Conservation (phyloP, 1,140 invertebrate genomes). For the Brachionus calyciflorus region DNA sequence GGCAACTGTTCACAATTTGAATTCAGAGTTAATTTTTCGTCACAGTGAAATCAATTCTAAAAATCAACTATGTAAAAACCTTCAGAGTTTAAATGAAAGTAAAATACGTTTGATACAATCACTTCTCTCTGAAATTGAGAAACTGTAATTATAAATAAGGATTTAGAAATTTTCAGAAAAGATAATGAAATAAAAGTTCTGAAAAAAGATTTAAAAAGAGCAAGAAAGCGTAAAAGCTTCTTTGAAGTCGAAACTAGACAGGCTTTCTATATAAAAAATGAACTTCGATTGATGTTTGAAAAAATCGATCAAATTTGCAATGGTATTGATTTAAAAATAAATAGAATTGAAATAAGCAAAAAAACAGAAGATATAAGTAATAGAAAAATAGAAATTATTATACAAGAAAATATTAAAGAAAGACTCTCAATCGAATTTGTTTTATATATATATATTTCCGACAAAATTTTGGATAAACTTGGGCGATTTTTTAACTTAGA, state of each 20-base stretch:
- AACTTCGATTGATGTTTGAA: background rate
- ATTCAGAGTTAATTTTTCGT: background rate
- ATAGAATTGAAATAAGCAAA: background rate
- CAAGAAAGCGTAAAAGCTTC: background rate
- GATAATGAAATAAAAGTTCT: background rate
- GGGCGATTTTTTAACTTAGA: background rate
- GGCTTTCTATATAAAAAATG: background rate
- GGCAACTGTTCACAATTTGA: background rate
- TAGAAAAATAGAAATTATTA: background rate
- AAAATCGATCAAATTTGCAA: background rate
- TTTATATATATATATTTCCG: conserved; percentile 9
- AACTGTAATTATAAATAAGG: background rate
- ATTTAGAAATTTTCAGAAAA: background rate
- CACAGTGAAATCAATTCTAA: background rate
- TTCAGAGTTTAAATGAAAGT: conserved; percentile 13
- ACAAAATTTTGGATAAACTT: background rate
- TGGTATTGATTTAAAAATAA: too few relatives aligned
- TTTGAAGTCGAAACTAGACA: background rate
- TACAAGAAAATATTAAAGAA: background rate
- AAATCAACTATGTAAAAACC: background rate
- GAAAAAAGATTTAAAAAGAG: background rate
- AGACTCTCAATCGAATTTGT: background rate
- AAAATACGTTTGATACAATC: background rate
- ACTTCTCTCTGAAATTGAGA: background rate
- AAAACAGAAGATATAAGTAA: background rate